A percentile compares a stretch with the other conserved stretches of the same genome.
phyloP scores from a whole-genome alignment of 2,113 vertebrate species.

The Bufo bufo region DNA sequence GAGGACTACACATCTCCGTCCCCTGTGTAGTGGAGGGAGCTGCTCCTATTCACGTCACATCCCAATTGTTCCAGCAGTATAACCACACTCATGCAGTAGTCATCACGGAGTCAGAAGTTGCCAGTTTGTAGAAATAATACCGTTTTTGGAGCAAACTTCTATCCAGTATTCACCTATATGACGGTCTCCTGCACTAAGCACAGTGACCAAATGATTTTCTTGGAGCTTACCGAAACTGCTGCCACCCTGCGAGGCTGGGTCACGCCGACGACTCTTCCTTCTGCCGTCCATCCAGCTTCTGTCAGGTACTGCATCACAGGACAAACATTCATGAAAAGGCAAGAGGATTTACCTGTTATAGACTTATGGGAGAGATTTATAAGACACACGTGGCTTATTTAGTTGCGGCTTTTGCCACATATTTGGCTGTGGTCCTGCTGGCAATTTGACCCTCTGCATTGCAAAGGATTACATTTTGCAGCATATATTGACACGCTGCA shows the following conservation, averaged over 20 bases:
- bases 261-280: conserved; percentile 92
- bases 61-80: neutral
- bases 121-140: neutral
- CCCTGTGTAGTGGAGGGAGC: too few species aligned
- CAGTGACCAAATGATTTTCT: neutral
- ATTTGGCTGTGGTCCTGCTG: too few species aligned
- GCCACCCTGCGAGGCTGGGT: conserved; percentile 96
- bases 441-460: too few species aligned
- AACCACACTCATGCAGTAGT: neutral
- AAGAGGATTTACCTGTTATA: neutral
- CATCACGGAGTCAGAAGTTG: neutral
- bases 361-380: too few species aligned
- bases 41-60: neutral
- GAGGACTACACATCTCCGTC: too few species aligned
- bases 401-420: too few species aligned
- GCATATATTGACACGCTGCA: too few species aligned
- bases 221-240: conserved; percentile 85
- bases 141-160: neutral
- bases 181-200: neutral
- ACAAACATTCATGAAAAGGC: neutral
- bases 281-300: conserved; percentile 95
- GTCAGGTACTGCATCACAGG: conserved; percentile 82
- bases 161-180: neutral
- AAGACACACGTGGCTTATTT: too few species aligned
- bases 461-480: too few species aligned